Conservation (phyloP, 2,888 invertebrate species). For the Microctonus brassicae region DNA sequence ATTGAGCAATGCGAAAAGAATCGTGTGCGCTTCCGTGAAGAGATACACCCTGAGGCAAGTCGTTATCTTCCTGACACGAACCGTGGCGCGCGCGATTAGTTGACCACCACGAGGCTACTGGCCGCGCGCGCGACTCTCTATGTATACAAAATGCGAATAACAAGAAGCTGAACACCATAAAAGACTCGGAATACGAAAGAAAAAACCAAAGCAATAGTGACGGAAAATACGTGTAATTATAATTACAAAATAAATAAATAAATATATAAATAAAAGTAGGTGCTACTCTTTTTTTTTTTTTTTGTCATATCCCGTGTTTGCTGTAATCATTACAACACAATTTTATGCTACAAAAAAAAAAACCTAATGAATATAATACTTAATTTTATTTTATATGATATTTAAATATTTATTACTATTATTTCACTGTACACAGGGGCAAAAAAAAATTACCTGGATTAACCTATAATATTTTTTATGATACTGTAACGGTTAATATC, state of each 20-base stretch:
- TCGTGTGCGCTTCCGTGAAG: conserved; percentile 16
- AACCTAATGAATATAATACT: not conserved
- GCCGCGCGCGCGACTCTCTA: not conserved
- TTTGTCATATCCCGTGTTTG: not conserved
- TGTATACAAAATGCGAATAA: not conserved
- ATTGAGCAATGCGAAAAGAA: conserved; percentile 4
- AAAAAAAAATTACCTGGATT: not conserved
- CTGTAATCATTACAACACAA: not conserved
- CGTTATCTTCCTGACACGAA: conserved; percentile 19
- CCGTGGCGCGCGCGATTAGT: conserved; percentile 9
- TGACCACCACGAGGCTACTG: conserved; percentile 6
- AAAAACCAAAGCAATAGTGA: not conserved
- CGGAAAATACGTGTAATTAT: not conserved
- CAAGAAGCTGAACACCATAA: not conserved
- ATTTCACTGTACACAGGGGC: not conserved
- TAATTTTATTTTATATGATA: not conserved
- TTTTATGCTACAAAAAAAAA: not conserved
- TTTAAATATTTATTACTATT: not conserved
- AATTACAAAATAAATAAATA: not conserved
- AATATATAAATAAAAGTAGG: not conserved
- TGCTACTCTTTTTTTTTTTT: not conserved
- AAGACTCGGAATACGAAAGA: not conserved
- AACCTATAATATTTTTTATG: conserved; percentile 6
- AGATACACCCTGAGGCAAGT: conserved; percentile 15
- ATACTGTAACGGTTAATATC: not conserved